Evolutionary conservation across 2,113 vertebrate genomes (phyloP), one percentile per base, ranked within the genome.

Genomic region (Oreotrochilus melanogaster): DNA sequence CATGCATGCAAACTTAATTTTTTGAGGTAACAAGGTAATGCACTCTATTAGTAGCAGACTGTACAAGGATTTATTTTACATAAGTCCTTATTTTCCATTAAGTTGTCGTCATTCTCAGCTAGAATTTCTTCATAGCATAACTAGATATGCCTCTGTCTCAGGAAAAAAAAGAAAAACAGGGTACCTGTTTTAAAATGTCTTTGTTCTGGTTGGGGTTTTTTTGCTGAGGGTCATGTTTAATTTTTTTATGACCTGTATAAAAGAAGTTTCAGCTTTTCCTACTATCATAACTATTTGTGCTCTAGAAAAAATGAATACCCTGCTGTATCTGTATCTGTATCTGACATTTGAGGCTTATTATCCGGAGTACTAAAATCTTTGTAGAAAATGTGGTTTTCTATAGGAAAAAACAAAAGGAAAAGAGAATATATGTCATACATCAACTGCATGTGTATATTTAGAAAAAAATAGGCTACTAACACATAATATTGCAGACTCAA

Each of bases 1-100:
- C 88, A 84, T 78, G 89, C 79, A 85, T 91, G 47, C 78, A 92
- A 93, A 88, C 89, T 91, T 71, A 51, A 92, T 94, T 96, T 87
- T 92, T 54, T 70, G 61, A 94, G 71, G 75, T 92, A 97, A 85
- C 64, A 87, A 50, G 58, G 53, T 64, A 71, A 62, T 85, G 78
- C 57, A 92, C 86, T 97, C 95, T 93, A 89, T 95, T 91, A 94
- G 51, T 51, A 96, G 56, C 65, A 86, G 37, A 75, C 24, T 83
- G 31, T 89, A 57, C n/a, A 58, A 87, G 53, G 74, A 7, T 93
- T 78, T 92, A 33, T 71, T 69, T 93, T 78, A 66, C 89, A 21
- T 51, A 78, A 78, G 28, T 37, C 69, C 37, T 70, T 74, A 24
- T 70, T 75, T 84, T 88, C 67, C 50, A 83, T 92, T 70, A 51